Evolutionary conservation across 2,113 vertebrate species (phyloP).

Genomic region (Phylloscopus trochilus): DNA sequence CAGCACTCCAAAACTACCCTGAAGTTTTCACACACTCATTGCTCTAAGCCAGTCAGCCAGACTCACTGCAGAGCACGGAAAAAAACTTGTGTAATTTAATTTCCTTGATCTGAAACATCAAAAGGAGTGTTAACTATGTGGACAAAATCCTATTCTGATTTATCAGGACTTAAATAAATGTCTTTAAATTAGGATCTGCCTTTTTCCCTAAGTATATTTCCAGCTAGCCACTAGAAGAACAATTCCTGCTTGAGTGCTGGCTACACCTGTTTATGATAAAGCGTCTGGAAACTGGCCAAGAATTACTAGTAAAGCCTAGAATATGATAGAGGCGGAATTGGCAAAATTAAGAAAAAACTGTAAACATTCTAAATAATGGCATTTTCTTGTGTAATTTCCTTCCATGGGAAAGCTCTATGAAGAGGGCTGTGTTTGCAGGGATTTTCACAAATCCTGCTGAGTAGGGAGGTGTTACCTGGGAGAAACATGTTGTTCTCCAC

Average conservation of each 20-base stretch:
- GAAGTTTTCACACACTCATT: fast-evolving
- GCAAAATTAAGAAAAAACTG: background rate
- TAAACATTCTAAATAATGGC: background rate
- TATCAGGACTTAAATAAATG: background rate
- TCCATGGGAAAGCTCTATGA: fast-evolving
- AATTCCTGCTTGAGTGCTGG: background rate
- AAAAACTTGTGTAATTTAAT: background rate
- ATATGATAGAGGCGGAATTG: background rate
- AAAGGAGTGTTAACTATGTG: background rate
- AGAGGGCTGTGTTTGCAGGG: background rate
- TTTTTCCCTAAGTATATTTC: background rate
- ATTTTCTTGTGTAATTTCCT: background rate
- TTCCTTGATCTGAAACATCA: background rate
- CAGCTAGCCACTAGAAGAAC: background rate
- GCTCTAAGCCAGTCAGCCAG: background rate
- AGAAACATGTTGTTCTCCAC: background rate
- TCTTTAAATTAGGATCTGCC: background rate
- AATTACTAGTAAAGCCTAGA: background rate
- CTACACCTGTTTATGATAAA: background rate
- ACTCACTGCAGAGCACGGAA: background rate
- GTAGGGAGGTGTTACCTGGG: background rate
- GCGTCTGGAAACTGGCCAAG: background rate
- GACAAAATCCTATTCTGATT: background rate
- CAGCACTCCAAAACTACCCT: background rate
- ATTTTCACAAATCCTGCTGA: background rate